Evolutionary conservation across 2,113 vertebrate species (phyloP).

Genomic region (Eclectus roratus): DNA sequence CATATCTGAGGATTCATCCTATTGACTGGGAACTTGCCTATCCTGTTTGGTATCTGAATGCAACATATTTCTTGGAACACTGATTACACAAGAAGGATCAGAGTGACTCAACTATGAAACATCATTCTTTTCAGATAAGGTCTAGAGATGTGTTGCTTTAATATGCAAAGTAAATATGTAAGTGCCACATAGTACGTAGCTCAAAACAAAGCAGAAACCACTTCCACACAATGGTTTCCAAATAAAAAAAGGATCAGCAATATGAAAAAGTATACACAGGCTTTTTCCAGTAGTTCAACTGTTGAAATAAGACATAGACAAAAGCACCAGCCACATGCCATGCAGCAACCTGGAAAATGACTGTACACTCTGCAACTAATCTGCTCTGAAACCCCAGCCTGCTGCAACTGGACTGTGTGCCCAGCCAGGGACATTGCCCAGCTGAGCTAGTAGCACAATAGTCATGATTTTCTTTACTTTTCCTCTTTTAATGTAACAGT

Average conservation of each 20-base stretch:
- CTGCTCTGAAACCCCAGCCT: background rate
- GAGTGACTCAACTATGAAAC: conserved; percentile 9
- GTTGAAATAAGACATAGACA: background rate
- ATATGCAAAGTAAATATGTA: conserved; percentile 3
- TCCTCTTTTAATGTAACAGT: background rate
- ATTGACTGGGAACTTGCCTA: background rate
- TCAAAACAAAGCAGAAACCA: background rate
- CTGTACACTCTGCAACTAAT: background rate
- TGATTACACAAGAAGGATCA: background rate
- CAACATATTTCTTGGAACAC: conserved; percentile 1
- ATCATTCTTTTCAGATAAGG: background rate
- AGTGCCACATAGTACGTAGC: background rate
- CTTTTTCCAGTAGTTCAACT: background rate
- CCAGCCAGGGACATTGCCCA: background rate
- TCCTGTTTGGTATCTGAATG: background rate
- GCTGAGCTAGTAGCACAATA: background rate
- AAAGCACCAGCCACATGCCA: background rate
- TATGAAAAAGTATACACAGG: background rate
- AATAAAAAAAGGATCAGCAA: background rate
- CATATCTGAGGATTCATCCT: background rate
- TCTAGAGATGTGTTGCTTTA: background rate
- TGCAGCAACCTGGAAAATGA: background rate
- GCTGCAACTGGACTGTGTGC: background rate
- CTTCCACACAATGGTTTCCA: background rate
- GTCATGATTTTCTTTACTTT: background rate